Conservation (phyloP, 2,113 vertebrate species). For the Microcebus lehilahytsara region DNA sequence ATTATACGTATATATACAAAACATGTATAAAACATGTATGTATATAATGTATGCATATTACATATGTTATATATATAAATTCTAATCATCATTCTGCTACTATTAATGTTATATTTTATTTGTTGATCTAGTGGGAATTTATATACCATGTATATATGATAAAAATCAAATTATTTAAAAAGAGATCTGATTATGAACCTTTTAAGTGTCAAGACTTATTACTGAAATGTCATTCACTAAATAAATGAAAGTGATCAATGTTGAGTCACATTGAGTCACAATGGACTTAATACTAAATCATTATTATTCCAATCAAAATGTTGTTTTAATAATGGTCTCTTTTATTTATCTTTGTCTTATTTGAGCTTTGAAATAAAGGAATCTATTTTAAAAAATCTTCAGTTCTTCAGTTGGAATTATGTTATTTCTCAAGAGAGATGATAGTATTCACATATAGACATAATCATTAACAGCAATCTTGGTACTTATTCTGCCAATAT, state of each 20-base stretch:
- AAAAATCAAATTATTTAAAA: conserved; percentile 2
- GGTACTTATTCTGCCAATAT: conserved; percentile 42
- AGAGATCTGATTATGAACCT: background rate
- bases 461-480: conserved; percentile 15
- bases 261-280: background rate
- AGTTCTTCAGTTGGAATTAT: background rate
- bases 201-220: background rate
- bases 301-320: too few relatives aligned
- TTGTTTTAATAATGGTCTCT: too few relatives aligned
- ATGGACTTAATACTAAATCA: background rate
- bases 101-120: background rate
- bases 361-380: conserved; percentile 28
- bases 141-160: background rate
- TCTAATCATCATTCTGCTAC: background rate
- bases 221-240: conserved; percentile 30
- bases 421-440: conserved; percentile 53
- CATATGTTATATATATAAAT: background rate
- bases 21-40: background rate
- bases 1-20: too few relatives aligned
- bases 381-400: background rate
- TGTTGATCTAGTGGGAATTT: background rate
- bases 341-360: background rate
- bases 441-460: background rate
- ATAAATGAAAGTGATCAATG: background rate
- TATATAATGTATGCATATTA: too few relatives aligned